A percentile compares a stretch with the other conserved stretches of the same genome.
These are phyloP conservation scores for Cryptus armator DNA, from an alignment of 2,888 invertebrate genomes.

Conservation along the genomic window DNA sequence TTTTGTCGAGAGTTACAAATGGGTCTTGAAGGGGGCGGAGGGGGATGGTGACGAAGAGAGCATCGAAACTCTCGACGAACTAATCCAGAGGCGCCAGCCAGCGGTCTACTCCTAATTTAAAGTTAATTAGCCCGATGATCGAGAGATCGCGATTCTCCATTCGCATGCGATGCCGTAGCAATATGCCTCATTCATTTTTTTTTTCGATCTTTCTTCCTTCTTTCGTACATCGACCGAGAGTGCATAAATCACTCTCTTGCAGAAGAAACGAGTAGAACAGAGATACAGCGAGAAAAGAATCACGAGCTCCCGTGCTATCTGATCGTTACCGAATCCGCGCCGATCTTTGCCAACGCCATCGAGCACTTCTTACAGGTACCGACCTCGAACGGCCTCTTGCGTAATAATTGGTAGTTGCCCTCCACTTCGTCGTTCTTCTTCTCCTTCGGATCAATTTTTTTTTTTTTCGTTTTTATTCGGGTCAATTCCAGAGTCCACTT, in stretches of 20 bases:
- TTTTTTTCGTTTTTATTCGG: conserved; percentile 12
- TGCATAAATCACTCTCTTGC: conserved; percentile 65
- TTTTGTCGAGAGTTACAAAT: conserved; percentile 35
- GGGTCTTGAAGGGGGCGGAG: conserved; percentile 1
- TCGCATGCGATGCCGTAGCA: conserved; percentile 11
- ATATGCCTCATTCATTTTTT: conserved; percentile 7
- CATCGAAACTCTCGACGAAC: conserved; percentile 55
- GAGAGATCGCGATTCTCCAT: conserved; percentile 54
- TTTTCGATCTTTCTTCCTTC: conserved; percentile 12
- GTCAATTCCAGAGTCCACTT: background rate
- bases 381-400: conserved; percentile 52
- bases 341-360: conserved; percentile 33
- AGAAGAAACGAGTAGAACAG: conserved; percentile 23
- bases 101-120: conserved; percentile 61
- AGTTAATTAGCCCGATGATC: conserved; percentile 69
- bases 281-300: conserved; percentile 42
- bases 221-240: conserved; percentile 25
- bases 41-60: background rate
- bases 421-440: conserved; percentile 13
- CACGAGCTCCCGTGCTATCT: conserved; percentile 52
- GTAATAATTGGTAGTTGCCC: conserved; percentile 49
- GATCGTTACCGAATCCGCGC: conserved; percentile 65
- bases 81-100: conserved; percentile 63
- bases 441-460: background rate
- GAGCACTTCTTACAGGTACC: conserved; percentile 46